phyloP scores from a whole-genome alignment of 1,140 invertebrate species.

The Trypoxylus dichotomus region DNA sequence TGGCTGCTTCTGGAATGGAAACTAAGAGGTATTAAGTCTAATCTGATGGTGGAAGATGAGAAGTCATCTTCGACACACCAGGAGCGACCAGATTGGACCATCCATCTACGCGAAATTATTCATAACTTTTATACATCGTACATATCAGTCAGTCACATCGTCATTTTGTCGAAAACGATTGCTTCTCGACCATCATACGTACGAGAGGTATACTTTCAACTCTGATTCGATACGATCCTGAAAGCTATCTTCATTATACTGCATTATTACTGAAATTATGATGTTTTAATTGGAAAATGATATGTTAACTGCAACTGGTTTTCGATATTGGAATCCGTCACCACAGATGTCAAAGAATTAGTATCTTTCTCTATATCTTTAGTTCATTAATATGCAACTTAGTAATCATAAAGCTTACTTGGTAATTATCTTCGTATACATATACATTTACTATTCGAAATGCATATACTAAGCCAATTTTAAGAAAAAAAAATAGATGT shows the following conservation, averaged over 20 bases:
- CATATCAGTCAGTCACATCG: conserved; percentile 36
- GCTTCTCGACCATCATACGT: not conserved
- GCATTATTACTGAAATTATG: conserved; percentile 12
- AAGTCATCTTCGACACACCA: conserved; percentile 40
- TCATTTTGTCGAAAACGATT: conserved; percentile 36
- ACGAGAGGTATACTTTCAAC: not conserved
- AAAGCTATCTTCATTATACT: not conserved
- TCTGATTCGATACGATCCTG: not conserved
- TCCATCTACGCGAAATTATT: conserved; percentile 48
- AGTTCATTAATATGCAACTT: not conserved
- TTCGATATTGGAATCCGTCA: not conserved
- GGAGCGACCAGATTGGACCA: conserved; percentile 44
- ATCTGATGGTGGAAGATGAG: conserved; percentile 46
- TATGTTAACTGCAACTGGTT: not conserved
- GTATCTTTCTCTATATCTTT: too few species aligned
- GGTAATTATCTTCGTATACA: too few species aligned
- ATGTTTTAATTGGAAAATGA: conserved; percentile 10
- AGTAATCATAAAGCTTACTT: not conserved
- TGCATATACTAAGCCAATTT: too few species aligned
- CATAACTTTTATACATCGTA: conserved; percentile 39
- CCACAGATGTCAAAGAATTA: not conserved
- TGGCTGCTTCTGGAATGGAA: conserved; percentile 42
- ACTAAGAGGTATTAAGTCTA: conserved; percentile 45
- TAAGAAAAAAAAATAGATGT: too few species aligned
- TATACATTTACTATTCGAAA: too few species aligned